Percentiles rank a stretch among this genome's conserved stretches.
phyloP scores from a whole-genome alignment of 2,888 invertebrate genomes.

The Bursaphelenchus okinawaensis region DNA sequence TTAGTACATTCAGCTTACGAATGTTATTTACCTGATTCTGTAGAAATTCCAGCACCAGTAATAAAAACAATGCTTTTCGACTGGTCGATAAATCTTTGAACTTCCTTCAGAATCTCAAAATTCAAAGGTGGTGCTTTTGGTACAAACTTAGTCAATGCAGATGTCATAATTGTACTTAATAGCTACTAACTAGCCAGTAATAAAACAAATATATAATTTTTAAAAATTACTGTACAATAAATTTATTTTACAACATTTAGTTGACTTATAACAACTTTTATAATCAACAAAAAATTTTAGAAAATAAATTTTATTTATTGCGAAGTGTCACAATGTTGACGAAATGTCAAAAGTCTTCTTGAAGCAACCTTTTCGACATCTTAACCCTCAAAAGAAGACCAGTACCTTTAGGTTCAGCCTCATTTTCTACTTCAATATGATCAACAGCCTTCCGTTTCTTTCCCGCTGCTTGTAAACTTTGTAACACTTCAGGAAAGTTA shows the following conservation, averaged over 20 bases:
- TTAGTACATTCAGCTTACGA: too few relatives aligned
- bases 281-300: too few relatives aligned
- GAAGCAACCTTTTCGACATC: too few relatives aligned
- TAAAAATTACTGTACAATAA: too few relatives aligned
- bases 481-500: neutral
- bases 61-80: slow-evolving; percentile 63
- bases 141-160: slow-evolving; percentile 11
- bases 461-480: neutral
- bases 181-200: too few relatives aligned
- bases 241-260: too few relatives aligned
- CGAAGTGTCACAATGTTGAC: too few relatives aligned
- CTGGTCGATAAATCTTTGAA: slow-evolving; percentile 12
- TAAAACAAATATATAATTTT: too few relatives aligned
- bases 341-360: too few relatives aligned
- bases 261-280: too few relatives aligned
- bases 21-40: slow-evolving; percentile 71
- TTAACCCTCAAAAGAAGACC: neutral
- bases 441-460: neutral
- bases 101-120: neutral
- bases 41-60: slow-evolving; percentile 92
- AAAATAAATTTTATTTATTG: too few relatives aligned
- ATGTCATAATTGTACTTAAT: neutral
- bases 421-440: neutral
- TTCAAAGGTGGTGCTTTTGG: slow-evolving; percentile 14
- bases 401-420: neutral